These are phyloP conservation scores for Parauchenoglanis ngamensis DNA, from an alignment of 2,797 vertebrate genomes.

Conservation along the genomic window DNA sequence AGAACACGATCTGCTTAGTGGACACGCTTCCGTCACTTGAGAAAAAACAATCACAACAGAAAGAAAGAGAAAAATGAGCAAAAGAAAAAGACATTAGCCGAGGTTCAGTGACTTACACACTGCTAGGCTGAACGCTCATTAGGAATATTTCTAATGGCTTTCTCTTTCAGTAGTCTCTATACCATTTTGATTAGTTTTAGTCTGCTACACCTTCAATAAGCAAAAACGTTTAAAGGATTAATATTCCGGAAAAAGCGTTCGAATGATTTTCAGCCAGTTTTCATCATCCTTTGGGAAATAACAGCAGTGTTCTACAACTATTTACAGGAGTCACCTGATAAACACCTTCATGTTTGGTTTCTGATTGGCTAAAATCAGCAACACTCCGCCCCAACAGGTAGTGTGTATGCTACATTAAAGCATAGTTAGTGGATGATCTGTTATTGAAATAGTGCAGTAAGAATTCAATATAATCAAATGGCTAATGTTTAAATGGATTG, in stretches of 20 bases:
- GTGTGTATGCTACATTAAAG: neutral
- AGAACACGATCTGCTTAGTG: slow-evolving; percentile 97
- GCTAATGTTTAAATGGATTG: neutral
- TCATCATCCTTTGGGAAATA: neutral
- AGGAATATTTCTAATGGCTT: slow-evolving; percentile 14
- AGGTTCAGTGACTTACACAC: slow-evolving; percentile 16
- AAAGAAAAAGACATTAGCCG: slow-evolving; percentile 23
- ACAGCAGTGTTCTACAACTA: neutral
- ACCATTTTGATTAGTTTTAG: slow-evolving; percentile 10
- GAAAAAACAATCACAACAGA: slow-evolving; percentile 18
- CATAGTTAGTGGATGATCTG: neutral
- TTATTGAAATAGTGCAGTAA: neutral
- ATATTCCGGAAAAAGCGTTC: neutral
- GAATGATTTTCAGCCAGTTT: neutral
- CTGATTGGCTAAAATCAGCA: neutral
- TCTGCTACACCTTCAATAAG: slow-evolving; percentile 14
- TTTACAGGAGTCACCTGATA: neutral
- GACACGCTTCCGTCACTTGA: slow-evolving; percentile 90
- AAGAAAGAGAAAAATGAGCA: slow-evolving; percentile 16
- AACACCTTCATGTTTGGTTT: neutral
- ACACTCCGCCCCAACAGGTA: neutral
- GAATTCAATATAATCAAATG: neutral
- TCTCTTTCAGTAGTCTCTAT: neutral
- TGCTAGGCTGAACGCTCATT: neutral
- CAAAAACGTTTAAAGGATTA: slow-evolving; percentile 1